Percentiles rank a stretch among this genome's conserved stretches.
Evolutionary conservation across 2,797 vertebrate genomes (phyloP).

Genomic region (Enteromius trimaculatus): DNA sequence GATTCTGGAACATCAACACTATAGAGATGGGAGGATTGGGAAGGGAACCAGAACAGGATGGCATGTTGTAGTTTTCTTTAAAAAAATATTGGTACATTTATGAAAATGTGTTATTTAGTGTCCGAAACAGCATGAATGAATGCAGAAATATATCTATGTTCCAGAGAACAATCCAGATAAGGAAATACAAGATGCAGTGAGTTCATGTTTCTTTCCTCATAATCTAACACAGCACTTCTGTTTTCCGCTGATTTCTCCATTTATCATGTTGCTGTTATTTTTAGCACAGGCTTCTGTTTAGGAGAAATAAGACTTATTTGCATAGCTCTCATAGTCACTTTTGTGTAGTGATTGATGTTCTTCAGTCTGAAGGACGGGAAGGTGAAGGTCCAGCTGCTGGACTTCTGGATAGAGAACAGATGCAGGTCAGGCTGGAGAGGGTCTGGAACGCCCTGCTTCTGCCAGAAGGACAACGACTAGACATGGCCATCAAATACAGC

Average conservation of each 20-base stretch:
- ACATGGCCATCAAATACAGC: conserved; percentile 82
- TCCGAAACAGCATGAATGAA: neutral
- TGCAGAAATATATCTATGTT: conserved; percentile 40
- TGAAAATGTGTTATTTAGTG: conserved; percentile 3
- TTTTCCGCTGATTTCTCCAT: neutral
- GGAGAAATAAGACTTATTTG: neutral
- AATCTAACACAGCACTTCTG: neutral
- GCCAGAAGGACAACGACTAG: conserved; percentile 66
- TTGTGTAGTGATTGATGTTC: neutral
- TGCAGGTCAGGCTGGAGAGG: conserved; percentile 73
- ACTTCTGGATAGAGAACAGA: conserved; percentile 35
- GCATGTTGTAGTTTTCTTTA: conserved; percentile 50
- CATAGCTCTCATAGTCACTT: neutral
- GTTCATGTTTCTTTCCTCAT: conserved; percentile 29
- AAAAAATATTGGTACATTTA: neutral
- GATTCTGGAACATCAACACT: conserved; percentile 73
- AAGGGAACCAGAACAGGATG: conserved; percentile 59
- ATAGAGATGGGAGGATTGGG: conserved; percentile 65
- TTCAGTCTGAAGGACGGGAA: conserved; percentile 2
- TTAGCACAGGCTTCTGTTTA: neutral
- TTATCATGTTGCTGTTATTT: neutral
- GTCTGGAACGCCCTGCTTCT: conserved; percentile 76
- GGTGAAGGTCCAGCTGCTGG: neutral
- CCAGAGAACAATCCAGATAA: conserved; percentile 53
- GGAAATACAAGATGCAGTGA: conserved; percentile 36